Evolutionary conservation across 2,797 vertebrate species (phyloP).

Genomic region (Parauchenoglanis punctatus): DNA sequence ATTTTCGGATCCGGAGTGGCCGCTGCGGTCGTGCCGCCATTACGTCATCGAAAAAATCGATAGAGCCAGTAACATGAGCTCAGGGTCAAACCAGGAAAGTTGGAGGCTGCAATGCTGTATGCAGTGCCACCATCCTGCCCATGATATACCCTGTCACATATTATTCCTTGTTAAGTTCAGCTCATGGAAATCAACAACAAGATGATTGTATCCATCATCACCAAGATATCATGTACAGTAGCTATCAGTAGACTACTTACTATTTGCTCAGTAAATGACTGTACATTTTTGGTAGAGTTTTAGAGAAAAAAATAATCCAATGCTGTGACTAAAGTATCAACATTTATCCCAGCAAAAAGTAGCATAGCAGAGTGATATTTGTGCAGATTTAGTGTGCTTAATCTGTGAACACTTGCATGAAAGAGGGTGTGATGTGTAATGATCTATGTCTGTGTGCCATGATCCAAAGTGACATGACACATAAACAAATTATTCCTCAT

Average conservation of each 20-base stretch:
- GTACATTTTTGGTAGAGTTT: background rate
- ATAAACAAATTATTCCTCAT: slow-evolving; percentile 44
- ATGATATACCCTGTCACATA: background rate
- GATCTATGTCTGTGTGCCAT: slow-evolving; percentile 5
- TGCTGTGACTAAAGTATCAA: background rate
- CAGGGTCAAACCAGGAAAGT: background rate
- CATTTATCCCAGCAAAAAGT: background rate
- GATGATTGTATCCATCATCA: background rate
- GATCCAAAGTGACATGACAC: slow-evolving; percentile 37
- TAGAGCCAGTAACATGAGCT: background rate
- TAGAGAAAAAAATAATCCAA: background rate
- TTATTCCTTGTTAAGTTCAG: background rate
- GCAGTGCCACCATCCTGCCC: background rate
- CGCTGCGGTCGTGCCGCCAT: no score
- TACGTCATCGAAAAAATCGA: no score
- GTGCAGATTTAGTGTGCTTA: background rate
- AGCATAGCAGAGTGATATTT: background rate
- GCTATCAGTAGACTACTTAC: background rate
- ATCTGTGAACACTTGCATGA: background rate
- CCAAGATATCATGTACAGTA: background rate
- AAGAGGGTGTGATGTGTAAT: slow-evolving; percentile 23
- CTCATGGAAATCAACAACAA: background rate
- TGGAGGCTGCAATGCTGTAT: background rate
- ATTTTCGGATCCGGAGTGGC: no score
- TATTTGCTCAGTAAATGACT: background rate